Evolutionary conservation across 2,888 invertebrate species (phyloP), one percentile per base, ranked within the genome.

Genomic region (Mactromeris polynyma): DNA sequence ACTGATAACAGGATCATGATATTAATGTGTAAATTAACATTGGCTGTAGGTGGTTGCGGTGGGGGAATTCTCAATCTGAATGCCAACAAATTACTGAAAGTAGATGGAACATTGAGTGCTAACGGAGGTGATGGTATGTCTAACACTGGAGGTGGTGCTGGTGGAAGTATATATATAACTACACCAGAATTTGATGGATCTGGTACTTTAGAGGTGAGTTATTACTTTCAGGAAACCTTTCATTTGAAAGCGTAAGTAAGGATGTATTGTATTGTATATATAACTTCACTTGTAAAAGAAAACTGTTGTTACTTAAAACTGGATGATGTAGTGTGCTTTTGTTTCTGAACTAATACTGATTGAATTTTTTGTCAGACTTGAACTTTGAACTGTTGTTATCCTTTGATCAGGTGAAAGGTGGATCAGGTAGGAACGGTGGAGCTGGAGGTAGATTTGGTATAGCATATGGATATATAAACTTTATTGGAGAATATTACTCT

Each of bases 41-140:
- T 77, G 21, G n/a, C n/a, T 77, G 40, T 85, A 94, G 95, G 95
- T 90, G 94, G 94, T 11, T 93, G 92, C 91, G 95, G 95, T 31
- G 95, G 95, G 31, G 94, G 95, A 26, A 93, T 94, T 11, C 87
- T 95, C 21, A 88, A 73, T 17, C 88, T 95, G 38, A 91, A 94
- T 81, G 92, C 88, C 14, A 78, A 64, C 42, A 89, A 85, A 40
- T 81, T 93, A 81, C 77, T 93, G 42, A 93, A 94, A 79, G 91
- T 94, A 11, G 94, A 95, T 80, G 95, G 95, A 2, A 88, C 51
- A 38, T 51, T 95, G 17, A 92, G 91, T 77, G 93, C 94, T 40
- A 94, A 93, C 88, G 95, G 95, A 21, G 83, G 86, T 73, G 83
- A 58, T 64, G 92, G 88, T 0, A 80, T 42, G 4, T 78, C 85